Percentiles rank a stretch among this genome's conserved stretches.
Conservation (phyloP, 2,113 vertebrate species). For the Suncus etruscus region DNA sequence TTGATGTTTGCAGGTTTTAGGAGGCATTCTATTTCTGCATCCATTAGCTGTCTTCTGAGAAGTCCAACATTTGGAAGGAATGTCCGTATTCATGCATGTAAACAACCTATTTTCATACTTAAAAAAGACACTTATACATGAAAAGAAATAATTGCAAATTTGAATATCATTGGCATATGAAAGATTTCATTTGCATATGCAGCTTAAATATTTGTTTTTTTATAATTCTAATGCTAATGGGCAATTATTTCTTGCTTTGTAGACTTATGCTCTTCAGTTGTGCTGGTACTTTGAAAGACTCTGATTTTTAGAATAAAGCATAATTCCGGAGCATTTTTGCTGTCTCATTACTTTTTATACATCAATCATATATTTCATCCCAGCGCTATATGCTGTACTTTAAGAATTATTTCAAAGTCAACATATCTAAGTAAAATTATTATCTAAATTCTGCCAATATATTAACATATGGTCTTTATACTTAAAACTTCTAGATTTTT, state of each 20-base stretch:
- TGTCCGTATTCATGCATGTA: slow-evolving; percentile 12
- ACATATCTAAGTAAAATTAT: neutral
- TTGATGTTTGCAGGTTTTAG: neutral
- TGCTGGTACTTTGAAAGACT: neutral
- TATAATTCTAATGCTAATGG: slow-evolving; percentile 13
- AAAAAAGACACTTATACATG: slow-evolving; percentile 19
- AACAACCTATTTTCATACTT: slow-evolving; percentile 50
- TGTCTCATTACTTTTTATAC: neutral
- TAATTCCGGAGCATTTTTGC: neutral
- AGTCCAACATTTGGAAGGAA: slow-evolving; percentile 49
- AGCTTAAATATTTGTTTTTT: slow-evolving; percentile 36
- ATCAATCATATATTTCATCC: neutral
- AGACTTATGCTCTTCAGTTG: neutral
- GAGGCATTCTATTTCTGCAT: neutral
- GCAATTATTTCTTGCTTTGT: slow-evolving; percentile 40
- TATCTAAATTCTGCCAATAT: neutral
- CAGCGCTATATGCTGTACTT: neutral
- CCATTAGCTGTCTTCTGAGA: slow-evolving; percentile 9
- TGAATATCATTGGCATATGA: slow-evolving; percentile 51
- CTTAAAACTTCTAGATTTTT: neutral
- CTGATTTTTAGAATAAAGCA: neutral
- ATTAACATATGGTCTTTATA: neutral
- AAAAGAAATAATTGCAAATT: slow-evolving; percentile 55
- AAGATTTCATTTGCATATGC: slow-evolving; percentile 42
- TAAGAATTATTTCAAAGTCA: neutral